phyloP scores from a whole-genome alignment of 2,888 invertebrate species.

The Trichogramma evanescens region DNA sequence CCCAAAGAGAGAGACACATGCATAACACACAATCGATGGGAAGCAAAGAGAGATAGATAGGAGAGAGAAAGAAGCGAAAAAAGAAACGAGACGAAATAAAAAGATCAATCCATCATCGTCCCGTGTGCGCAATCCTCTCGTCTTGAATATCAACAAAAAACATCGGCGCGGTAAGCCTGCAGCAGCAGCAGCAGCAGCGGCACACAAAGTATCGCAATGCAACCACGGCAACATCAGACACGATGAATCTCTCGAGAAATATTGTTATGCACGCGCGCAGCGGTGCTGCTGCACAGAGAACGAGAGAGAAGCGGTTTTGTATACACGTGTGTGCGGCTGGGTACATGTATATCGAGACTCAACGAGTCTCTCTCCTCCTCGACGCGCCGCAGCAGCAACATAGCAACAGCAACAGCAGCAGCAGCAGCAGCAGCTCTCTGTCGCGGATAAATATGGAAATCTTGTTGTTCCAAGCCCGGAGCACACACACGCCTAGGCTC shows the following conservation, averaged over 20 bases:
- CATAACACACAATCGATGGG: too few species aligned
- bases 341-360: conserved; percentile 13
- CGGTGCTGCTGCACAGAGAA: neutral
- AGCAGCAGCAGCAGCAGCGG: neutral
- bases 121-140: neutral
- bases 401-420: too few species aligned
- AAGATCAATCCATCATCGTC: too few species aligned
- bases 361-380: conserved; percentile 9
- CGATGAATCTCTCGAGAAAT: conserved; percentile 13
- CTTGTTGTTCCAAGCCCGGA: conserved; percentile 35
- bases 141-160: too few species aligned
- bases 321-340: too few species aligned
- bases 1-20: too few species aligned
- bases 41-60: too few species aligned
- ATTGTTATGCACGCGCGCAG: conserved; percentile 17
- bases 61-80: too few species aligned
- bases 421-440: conserved; percentile 2
- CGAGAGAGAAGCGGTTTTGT: too few species aligned
- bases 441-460: conserved; percentile 39
- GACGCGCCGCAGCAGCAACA: conserved; percentile 2
- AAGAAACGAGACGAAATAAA: too few species aligned
- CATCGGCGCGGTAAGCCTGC: neutral
- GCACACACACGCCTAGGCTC: too few species aligned
- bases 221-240: neutral
- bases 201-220: neutral